phyloP scores from a whole-genome alignment of 2,888 invertebrate genomes.

The Hedya salicella region DNA sequence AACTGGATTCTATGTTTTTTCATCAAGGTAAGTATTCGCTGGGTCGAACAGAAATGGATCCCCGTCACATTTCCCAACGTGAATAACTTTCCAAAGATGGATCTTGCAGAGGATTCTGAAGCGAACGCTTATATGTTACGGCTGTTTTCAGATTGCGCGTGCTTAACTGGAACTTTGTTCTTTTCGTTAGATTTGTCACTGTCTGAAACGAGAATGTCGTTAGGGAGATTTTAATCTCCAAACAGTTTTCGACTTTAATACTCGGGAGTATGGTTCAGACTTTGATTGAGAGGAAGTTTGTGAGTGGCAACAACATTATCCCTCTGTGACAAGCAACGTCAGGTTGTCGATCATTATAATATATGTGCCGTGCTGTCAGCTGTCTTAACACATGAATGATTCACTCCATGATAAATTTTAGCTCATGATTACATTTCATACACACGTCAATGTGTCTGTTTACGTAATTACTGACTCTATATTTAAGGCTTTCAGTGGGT shows the following conservation, averaged over 20 bases:
- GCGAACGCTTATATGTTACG: constrained; percentile 59
- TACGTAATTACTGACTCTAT: constrained; percentile 78
- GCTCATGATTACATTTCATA: constrained; percentile 85
- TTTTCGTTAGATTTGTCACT: constrained; percentile 75
- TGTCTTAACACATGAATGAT: constrained; percentile 84
- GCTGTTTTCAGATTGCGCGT: constrained; percentile 59
- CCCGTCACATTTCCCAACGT: constrained; percentile 67
- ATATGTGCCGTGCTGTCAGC: constrained; percentile 83
- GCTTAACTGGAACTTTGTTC: constrained; percentile 72
- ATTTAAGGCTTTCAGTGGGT: constrained; percentile 72
- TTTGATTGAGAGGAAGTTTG: constrained; percentile 47
- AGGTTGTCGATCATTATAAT: constrained; percentile 84
- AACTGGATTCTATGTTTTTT: constrained; percentile 48
- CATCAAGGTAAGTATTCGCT: constrained; percentile 47
- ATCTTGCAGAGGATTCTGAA: constrained; percentile 59
- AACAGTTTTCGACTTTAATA: constrained; percentile 49
- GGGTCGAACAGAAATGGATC: constrained; percentile 50
- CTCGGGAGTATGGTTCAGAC: constrained; percentile 48
- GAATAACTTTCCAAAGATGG: constrained; percentile 64
- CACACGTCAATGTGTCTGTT: constrained; percentile 82
- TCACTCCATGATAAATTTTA: constrained; percentile 84
- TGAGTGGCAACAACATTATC: constrained; percentile 82
- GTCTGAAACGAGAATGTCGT: constrained; percentile 63
- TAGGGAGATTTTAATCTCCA: constrained; percentile 45
- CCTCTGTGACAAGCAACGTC: constrained; percentile 82